These are phyloP conservation scores for Lepilemur ruficaudatus DNA, from an alignment of 2,797 vertebrate species.

Conservation along the genomic window DNA sequence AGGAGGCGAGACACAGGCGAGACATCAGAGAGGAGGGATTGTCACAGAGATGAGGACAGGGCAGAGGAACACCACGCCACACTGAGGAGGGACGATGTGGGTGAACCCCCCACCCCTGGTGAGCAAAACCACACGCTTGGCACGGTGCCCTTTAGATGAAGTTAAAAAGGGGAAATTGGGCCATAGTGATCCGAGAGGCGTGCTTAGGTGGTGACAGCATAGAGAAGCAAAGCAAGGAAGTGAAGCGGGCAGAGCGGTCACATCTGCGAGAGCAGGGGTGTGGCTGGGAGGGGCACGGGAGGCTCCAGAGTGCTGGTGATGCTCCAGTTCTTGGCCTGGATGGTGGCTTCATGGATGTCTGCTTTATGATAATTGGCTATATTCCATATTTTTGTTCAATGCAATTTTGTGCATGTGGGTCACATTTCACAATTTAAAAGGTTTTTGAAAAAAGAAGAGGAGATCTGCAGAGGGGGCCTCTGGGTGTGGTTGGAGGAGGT, in stretches of 20 bases:
- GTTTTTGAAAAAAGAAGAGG: background rate
- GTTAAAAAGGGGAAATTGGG: background rate
- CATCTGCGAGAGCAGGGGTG: background rate
- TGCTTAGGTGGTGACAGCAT: background rate
- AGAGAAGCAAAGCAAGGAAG: background rate
- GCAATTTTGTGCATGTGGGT: background rate
- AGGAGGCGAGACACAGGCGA: background rate
- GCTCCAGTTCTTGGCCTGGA: background rate
- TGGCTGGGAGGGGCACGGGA: background rate
- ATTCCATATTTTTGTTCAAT: background rate
- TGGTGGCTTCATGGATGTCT: background rate
- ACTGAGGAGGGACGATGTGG: fast-evolving
- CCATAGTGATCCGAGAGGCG: background rate
- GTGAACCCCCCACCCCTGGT: background rate
- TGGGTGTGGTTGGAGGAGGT: background rate
- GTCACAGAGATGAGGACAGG: background rate
- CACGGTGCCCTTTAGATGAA: background rate
- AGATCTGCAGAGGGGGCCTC: too few relatives aligned
- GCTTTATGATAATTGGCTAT: background rate
- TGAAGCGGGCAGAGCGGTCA: background rate
- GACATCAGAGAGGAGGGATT: background rate
- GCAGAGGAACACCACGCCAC: too few relatives aligned
- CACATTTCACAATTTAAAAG: background rate
- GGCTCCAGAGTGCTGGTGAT: background rate
- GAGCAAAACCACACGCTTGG: background rate